Evolutionary conservation across 1,140 invertebrate genomes (phyloP).

Genomic region (Drosophila gunungcola): DNA sequence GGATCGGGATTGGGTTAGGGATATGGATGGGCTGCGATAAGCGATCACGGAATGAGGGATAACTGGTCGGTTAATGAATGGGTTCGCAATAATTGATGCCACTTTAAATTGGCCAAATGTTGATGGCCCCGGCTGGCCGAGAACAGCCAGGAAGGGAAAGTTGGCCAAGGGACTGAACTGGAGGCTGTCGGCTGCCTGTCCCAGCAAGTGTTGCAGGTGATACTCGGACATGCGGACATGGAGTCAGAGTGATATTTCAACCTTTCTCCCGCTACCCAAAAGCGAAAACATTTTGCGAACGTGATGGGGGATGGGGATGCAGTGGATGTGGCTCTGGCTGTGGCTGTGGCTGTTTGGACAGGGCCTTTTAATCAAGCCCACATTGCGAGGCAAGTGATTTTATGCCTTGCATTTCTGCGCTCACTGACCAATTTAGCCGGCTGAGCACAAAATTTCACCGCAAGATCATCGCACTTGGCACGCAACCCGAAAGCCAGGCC

Average conservation of each 20-base stretch:
- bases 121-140: constrained; percentile 31
- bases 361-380: constrained; percentile 78
- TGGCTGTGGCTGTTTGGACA: constrained; percentile 45
- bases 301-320: constrained; percentile 22
- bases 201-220: constrained; percentile 46
- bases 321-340: constrained; percentile 2
- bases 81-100: constrained; percentile 79
- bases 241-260: constrained; percentile 73
- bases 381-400: constrained; percentile 77
- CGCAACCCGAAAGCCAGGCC: constrained; percentile 72
- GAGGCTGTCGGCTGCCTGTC: constrained; percentile 10
- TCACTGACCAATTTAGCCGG: constrained; percentile 83
- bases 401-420: constrained; percentile 72
- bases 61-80: constrained; percentile 78
- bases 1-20: constrained; percentile 47
- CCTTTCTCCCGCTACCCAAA: constrained; percentile 73
- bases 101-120: constrained; percentile 72
- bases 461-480: constrained; percentile 83
- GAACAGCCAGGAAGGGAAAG: constrained; percentile 53
- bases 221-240: constrained; percentile 61
- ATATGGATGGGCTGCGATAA: constrained; percentile 71
- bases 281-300: constrained; percentile 45
- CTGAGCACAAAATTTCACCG: constrained; percentile 84
- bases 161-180: constrained; percentile 53
- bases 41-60: constrained; percentile 78